phyloP scores from a whole-genome alignment of 2,113 vertebrate genomes.

The Scomber colias region DNA sequence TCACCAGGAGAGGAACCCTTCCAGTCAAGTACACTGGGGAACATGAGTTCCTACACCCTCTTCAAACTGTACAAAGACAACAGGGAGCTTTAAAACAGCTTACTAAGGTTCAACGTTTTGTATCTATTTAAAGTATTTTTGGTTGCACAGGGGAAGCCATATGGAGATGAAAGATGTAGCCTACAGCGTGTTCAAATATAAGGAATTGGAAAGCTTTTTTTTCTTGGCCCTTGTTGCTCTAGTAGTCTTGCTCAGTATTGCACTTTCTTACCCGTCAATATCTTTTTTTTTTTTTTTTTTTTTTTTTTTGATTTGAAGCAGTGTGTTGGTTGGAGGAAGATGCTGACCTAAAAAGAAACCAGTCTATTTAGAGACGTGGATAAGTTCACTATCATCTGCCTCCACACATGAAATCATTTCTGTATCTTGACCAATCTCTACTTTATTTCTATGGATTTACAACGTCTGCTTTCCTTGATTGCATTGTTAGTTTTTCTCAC shows the following conservation, averaged over 20 bases:
- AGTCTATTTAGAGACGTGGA: slow-evolving; percentile 38
- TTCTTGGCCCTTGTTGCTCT: slow-evolving; percentile 18
- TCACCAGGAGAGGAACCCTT: slow-evolving; percentile 38
- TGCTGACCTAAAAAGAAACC: slow-evolving; percentile 53
- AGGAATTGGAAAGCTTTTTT: slow-evolving; percentile 40
- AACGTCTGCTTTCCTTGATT: slow-evolving; percentile 47
- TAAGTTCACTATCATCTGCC: slow-evolving; percentile 60
- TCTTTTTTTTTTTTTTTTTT: neutral
- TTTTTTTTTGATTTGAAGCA: slow-evolving; percentile 51
- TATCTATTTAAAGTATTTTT: slow-evolving; percentile 44
- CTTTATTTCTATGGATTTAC: slow-evolving; percentile 30
- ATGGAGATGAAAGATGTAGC: slow-evolving; percentile 54
- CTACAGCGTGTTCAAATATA: slow-evolving; percentile 49
- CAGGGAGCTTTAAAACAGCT: slow-evolving; percentile 27
- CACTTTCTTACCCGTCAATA: slow-evolving; percentile 40
- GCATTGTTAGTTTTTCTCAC: slow-evolving; percentile 29
- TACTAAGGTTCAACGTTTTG: slow-evolving; percentile 42
- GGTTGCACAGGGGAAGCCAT: slow-evolving; percentile 22
- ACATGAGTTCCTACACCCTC: slow-evolving; percentile 15
- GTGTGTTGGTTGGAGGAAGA: slow-evolving; percentile 41
- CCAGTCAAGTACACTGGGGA: slow-evolving; percentile 25
- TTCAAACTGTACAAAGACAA: slow-evolving; percentile 35
- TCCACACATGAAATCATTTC: slow-evolving; percentile 56
- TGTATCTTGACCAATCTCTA: slow-evolving; percentile 40
- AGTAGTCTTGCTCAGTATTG: slow-evolving; percentile 20